Conservation (phyloP, 2,797 vertebrate genomes). For the Sphaeramia orbicularis region DNA sequence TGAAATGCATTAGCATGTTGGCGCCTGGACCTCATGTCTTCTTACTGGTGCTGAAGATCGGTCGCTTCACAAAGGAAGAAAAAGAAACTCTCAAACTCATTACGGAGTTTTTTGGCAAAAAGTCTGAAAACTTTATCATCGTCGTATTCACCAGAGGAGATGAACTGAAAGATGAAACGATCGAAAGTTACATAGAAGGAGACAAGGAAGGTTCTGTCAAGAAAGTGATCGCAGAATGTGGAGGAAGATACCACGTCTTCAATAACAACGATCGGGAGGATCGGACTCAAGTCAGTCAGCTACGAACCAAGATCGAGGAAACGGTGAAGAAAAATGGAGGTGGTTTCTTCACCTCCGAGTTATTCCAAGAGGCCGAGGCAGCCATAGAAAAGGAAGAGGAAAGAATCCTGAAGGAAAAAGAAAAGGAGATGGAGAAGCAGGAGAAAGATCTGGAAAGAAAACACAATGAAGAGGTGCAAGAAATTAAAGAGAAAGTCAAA, state of each 20-base stretch:
- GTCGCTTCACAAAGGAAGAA: slow-evolving; percentile 52
- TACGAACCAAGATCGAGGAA: slow-evolving; percentile 17
- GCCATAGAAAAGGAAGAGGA: slow-evolving; percentile 45
- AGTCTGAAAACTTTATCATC: slow-evolving; percentile 39
- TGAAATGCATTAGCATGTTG: slow-evolving; percentile 54
- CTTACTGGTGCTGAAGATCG: slow-evolving; percentile 48
- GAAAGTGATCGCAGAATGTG: slow-evolving; percentile 20
- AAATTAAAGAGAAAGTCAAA: neutral
- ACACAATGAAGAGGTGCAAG: neutral
- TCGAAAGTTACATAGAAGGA: slow-evolving; percentile 22
- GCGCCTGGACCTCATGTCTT: slow-evolving; percentile 67
- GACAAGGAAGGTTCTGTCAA: neutral
- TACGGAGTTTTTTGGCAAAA: slow-evolving; percentile 42
- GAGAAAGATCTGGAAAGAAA: neutral
- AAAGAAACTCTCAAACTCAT: slow-evolving; percentile 34
- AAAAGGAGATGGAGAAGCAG: slow-evolving; percentile 8
- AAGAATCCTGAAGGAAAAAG: slow-evolving; percentile 41
- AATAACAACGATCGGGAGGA: slow-evolving; percentile 11
- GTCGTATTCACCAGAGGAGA: slow-evolving; percentile 61
- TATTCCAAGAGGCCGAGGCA: slow-evolving; percentile 53
- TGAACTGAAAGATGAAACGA: neutral
- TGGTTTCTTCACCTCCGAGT: slow-evolving; percentile 13
- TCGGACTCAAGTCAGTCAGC: slow-evolving; percentile 9
- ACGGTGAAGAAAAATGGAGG: slow-evolving; percentile 37
- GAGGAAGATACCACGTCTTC: slow-evolving; percentile 52